Base-by-base conservation (phyloP, 1,140 invertebrate species). In the Brachionus plicatilis region DNA sequence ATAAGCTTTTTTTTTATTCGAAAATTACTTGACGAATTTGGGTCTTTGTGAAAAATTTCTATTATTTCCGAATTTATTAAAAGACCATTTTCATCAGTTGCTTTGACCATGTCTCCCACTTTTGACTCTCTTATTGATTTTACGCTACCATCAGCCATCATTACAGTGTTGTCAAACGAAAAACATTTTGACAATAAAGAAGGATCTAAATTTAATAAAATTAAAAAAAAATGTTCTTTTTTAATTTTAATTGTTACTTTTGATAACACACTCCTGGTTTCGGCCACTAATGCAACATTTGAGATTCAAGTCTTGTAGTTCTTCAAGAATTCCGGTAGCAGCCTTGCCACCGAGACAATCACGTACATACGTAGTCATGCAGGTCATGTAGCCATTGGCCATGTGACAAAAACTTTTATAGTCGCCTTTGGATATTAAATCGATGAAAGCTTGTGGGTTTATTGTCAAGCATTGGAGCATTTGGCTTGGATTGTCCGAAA, bases 391-490 rank as follows among this genome's bases (percentile, higher is more conserved):
- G 20, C 83, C 37, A 47, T 72, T 53, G 6, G 83, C 83, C 68
- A 84, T 75, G n/a, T 84, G 45, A 45, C 83, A 84, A 56, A 84
- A 82, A 14, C 79, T 82, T 45, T 82, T 82, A 11, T 82, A 82
- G 27, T 82, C 79, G 12, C 79, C 79, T 37, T 82, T 82, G 12
- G 79, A 82, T 82, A 82, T 82, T 14, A 82, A 47, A 47, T 82
- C 79, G 65, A 82, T 82, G n/a, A 82, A 82, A 60, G 79, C 79
- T 29, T 82, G 79, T 12, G 79, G 79, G 12, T 82, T 82, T 20
- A 82, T 82, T 24, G 79, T 82, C 41, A 82, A 82, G 24, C 79
- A 82, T 17, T 82, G 79, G 41, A 82, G 66, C 79, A 82, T 82
- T 29, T 82, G 79, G 37, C 79, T 82, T 45, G 79, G 79, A 37